Percentiles rank a stretch among this genome's conserved stretches.
Conservation (phyloP, 1,140 invertebrate species). For the Macrobrachium nipponense region DNA sequence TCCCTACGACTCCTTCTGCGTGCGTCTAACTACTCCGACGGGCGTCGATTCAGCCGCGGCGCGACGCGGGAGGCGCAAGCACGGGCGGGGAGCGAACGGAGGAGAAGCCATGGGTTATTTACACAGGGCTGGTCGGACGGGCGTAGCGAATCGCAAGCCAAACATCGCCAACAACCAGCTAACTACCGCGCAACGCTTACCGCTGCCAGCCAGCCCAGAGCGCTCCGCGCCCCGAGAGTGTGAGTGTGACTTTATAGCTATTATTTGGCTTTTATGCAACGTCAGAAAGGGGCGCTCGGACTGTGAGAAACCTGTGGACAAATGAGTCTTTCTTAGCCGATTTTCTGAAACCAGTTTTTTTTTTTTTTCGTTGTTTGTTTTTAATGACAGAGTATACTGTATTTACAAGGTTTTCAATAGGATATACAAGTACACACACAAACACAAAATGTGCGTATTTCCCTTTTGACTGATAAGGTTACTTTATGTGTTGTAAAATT, state of each 20-base stretch:
- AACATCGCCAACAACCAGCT: constrained; percentile 43
- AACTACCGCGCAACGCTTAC: constrained; percentile 31
- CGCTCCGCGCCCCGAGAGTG: background rate
- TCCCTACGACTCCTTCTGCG: no score
- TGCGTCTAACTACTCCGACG: no score
- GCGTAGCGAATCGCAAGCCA: constrained; percentile 41
- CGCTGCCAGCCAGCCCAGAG: background rate
- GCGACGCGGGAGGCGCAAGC: background rate
- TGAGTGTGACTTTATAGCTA: constrained; percentile 39
- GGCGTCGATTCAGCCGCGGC: no score
- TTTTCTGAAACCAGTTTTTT: no score
- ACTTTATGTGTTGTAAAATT: no score
- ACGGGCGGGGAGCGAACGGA: background rate
- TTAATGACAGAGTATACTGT: background rate
- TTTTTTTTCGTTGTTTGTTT: no score
- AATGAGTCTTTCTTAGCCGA: no score
- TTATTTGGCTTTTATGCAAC: constrained; percentile 37
- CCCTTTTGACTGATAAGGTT: background rate
- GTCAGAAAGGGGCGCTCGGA: constrained; percentile 28
- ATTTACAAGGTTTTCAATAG: background rate
- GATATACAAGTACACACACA: constrained; percentile 13
- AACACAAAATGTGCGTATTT: constrained; percentile 1
- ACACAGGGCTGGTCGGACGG: constrained; percentile 41
- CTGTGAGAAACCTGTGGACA: background rate
- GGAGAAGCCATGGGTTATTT: constrained; percentile 18